Base-by-base conservation (phyloP, 2,888 invertebrate genomes). In the Mamestra brassicae region DNA sequence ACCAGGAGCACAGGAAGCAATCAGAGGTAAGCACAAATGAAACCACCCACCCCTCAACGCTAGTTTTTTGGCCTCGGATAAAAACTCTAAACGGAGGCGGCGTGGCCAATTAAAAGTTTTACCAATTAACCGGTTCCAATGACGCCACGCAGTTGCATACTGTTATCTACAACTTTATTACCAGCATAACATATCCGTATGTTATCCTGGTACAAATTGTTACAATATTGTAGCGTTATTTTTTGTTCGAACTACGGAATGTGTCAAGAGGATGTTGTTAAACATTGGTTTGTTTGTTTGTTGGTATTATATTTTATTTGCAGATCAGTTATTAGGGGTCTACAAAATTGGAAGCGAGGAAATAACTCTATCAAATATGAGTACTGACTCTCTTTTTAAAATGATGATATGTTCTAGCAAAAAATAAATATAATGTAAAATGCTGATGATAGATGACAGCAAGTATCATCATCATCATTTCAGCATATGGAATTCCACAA, bases 21-120 rank as follows among this genome's bases (percentile, higher is more conserved):
- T 50, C n/a, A 47, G 42, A 13, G 15, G 50, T 45, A 13, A 52
- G 36, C 50, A 66, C 10, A 66, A 61, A 70, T 69, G 5, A 34
- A 60, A 36, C 36, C 17, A 65, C 15, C 36, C 17, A 65, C 15
- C 17, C 13, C 11, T 36, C 45, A 65, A 67, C 84, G 84, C 87
- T 78, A 55, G 62, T 80, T 83, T 77, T 63, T 67, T 86, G 76
- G 84, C 87, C 83, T 65, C 77, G 69, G 80, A 75, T 70, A 78
- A 78, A 81, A 84, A 85, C 84, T 87, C 73, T 85, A 87, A 86
- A 86, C 85, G 88, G 58, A 55, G 45, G 74, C 63, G 58, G 80
- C 80, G 74, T 11, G 81, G 85, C 88, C 91, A 91, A 91, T 92
- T 91, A 91, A 90, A 91, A 91, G 88, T 91, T 92, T 84, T 82